Conservation (phyloP, 2,888 invertebrate species). For the Acrocera orbiculus region DNA sequence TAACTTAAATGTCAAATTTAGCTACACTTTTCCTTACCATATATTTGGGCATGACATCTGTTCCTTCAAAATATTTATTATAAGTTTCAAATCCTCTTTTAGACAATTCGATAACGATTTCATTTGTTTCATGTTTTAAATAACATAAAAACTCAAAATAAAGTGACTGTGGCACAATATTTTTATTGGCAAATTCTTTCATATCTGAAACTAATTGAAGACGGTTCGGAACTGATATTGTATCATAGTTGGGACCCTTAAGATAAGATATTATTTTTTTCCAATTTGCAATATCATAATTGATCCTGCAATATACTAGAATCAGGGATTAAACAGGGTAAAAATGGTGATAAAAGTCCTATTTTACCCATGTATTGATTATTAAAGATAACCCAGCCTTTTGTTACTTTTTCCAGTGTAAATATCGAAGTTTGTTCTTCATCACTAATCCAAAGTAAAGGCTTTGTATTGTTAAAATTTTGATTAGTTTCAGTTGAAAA, state of each 20-base stretch:
- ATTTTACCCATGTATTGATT: constrained; percentile 3
- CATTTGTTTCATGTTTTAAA: constrained; percentile 37
- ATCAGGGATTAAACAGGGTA: no score
- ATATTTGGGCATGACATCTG: neutral
- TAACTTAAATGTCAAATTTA: neutral
- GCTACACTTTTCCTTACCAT: neutral
- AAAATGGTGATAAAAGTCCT: no score
- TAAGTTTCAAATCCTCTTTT: neutral
- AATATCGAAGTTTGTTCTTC: neutral
- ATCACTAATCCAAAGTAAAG: constrained; percentile 2
- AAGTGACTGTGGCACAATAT: constrained; percentile 31
- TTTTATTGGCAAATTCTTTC: constrained; percentile 39
- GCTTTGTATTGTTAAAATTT: neutral
- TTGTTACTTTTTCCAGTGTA: neutral
- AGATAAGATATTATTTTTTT: constrained; percentile 3
- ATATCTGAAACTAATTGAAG: constrained; percentile 56
- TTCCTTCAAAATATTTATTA: constrained; percentile 1
- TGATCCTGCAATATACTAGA: constrained; percentile 2
- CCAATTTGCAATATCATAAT: constrained; percentile 8
- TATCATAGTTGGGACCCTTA: constrained; percentile 5
- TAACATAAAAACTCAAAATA: constrained; percentile 34
- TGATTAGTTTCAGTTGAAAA: neutral
- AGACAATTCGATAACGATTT: constrained; percentile 40
- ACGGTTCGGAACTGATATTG: constrained; percentile 35
- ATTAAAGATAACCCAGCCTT: constrained; percentile 6